Evolutionary conservation across 2,797 vertebrate species (phyloP), one percentile per base, ranked within the genome.

Genomic region (Pachyuromys duprasi): DNA sequence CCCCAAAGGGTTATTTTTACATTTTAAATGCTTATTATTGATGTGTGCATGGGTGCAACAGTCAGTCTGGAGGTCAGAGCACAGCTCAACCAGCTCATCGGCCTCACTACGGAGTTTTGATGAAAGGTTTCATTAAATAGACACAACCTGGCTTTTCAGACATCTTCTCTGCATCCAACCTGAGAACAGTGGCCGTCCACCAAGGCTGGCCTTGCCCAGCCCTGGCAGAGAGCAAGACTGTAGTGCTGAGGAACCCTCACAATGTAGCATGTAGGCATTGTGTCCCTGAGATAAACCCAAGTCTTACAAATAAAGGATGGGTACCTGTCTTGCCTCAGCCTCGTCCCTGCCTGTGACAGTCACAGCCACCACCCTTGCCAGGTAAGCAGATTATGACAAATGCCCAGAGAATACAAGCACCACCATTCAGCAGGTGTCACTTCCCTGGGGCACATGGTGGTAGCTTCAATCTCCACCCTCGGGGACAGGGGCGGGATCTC

Each of bases 181-280:
- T 74, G 55, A 62, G 33, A 42, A 20, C 3, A 24, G 17, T 0
- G 8, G 84, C 8, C 0, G 49, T 11, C 45, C 28, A 0, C 2
- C 18, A 39, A 8, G 62, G 36, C 36, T 53, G 24, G 63, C 7
- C 39, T 5, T 26, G 17, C 22, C 42, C 3, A 7, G 24, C 24
- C 15, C 0, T 8, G 17, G 63, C 49, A 33, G 13, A 57, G 67
- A 45, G 55, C 39, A 13, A 36, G 24, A 17, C 22, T 15, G 57
- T 18, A 53, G 2, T 9, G 2, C 0, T 1, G 0, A 2, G 3
- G 7, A 65, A 15, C 53, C 70, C 1, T 0, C 26, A 11, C 6
- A 4, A n/a, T 78, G 0, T 12, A 4, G 5, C 2, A 0, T 24
- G 1, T 12, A 15, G 31, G 31, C 36, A 24, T 7, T 74, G 92